Evolutionary conservation across 2,113 vertebrate species (phyloP).

Genomic region (Chauna torquata): DNA sequence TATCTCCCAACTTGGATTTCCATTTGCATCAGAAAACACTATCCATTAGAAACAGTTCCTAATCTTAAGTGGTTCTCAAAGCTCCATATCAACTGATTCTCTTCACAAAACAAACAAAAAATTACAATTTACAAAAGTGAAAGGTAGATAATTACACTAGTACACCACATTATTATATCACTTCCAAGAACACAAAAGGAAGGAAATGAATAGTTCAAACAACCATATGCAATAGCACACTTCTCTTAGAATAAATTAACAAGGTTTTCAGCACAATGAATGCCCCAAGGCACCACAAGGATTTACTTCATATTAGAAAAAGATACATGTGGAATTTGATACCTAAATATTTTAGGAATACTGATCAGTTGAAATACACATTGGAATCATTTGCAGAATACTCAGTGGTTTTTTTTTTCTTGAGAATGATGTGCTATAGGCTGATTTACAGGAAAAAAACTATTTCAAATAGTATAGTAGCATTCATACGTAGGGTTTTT

Average conservation of each 20-base stretch:
- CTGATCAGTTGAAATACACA: background rate
- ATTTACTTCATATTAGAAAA: background rate
- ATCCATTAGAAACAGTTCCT: slow-evolving; percentile 3
- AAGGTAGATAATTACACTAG: background rate
- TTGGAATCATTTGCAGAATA: background rate
- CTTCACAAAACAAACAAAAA: background rate
- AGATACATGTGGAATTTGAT: background rate
- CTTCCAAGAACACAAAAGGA: slow-evolving; percentile 12
- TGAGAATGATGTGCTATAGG: background rate
- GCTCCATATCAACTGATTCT: background rate
- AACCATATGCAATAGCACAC: background rate
- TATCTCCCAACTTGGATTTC: background rate
- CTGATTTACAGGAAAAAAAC: background rate
- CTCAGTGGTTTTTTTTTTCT: background rate
- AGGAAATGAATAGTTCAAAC: slow-evolving; percentile 22
- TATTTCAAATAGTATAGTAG: background rate
- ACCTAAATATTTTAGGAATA: background rate
- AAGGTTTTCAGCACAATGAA: background rate
- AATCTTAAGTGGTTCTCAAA: slow-evolving; percentile 8
- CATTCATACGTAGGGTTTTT: background rate
- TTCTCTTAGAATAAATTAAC: background rate
- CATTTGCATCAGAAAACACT: slow-evolving; percentile 32
- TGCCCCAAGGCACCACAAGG: background rate
- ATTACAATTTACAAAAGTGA: background rate
- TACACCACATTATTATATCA: background rate